Evolutionary conservation across 2,888 invertebrate genomes (phyloP).

Genomic region (Sarcophaga carnaria): DNA sequence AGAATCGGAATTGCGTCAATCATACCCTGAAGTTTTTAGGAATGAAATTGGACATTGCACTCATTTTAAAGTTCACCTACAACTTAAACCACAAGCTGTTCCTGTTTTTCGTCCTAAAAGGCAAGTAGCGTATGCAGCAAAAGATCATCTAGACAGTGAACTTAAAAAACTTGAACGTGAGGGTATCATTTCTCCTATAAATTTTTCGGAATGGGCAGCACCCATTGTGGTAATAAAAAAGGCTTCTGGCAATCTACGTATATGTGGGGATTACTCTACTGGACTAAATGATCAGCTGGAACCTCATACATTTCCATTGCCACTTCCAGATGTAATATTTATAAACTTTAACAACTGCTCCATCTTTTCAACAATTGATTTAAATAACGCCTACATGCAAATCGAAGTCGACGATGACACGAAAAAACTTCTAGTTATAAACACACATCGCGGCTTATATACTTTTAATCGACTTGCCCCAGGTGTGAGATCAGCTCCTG

Average conservation of each 20-base stretch:
- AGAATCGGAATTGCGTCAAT: not conserved
- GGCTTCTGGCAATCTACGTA: too few relatives aligned
- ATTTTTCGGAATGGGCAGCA: conserved; percentile 45
- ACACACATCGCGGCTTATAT: not conserved
- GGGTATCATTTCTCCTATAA: conserved; percentile 28
- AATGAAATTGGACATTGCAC: conserved; percentile 42
- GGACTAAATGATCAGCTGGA: conserved; percentile 26
- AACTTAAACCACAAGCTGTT: conserved; percentile 54
- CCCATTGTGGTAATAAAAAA: conserved; percentile 24
- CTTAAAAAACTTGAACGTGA: conserved; percentile 19
- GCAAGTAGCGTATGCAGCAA: conserved; percentile 22
- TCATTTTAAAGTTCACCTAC: conserved; percentile 45
- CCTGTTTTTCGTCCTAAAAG: conserved; percentile 43
- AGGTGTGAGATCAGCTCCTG: not conserved
- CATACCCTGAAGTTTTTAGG: conserved; percentile 16
- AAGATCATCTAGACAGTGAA: conserved; percentile 23
- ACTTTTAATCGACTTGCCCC: not conserved
- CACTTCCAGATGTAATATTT: conserved; percentile 45
- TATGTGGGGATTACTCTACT: conserved; percentile 15
- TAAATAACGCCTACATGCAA: conserved; percentile 27
- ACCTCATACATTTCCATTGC: conserved; percentile 23
- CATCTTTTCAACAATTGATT: conserved; percentile 10
- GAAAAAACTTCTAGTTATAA: not conserved
- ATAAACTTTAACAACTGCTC: conserved; percentile 32
- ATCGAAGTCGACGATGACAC: conserved; percentile 17